Conservation (phyloP, 1,140 invertebrate species). For the Heliconius hewitsoni region DNA sequence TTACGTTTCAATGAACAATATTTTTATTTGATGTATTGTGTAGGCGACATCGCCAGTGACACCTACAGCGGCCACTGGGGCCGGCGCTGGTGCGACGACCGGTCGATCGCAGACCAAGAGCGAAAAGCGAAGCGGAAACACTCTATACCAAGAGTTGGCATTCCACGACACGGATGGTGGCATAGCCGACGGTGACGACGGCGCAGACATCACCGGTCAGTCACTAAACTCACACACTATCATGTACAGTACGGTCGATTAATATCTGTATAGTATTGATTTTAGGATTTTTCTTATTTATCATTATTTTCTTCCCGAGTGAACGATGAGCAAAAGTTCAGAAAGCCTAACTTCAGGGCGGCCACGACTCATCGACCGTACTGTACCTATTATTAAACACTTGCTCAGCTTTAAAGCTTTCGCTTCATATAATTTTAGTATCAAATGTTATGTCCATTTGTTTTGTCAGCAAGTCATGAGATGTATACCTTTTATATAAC, state of each 20-base stretch:
- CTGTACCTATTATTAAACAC: too few species aligned
- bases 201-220: constrained; percentile 92
- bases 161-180: constrained; percentile 91
- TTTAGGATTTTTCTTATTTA: too few species aligned
- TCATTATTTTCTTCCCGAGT: too few species aligned
- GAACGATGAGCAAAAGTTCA: too few species aligned
- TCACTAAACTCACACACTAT: not conserved
- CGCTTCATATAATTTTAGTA: not conserved
- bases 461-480: too few species aligned
- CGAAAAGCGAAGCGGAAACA: constrained; percentile 94
- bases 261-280: too few species aligned
- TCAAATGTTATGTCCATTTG: too few species aligned
- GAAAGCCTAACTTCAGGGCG: too few species aligned
- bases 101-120: constrained; percentile 91
- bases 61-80: constrained; percentile 60
- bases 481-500: too few species aligned
- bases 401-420: not conserved
- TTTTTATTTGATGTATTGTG: not conserved
- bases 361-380: too few species aligned
- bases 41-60: constrained; percentile 82
- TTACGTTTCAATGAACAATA: not conserved
- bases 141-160: constrained; percentile 94
- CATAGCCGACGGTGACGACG: constrained; percentile 91
- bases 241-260: too few species aligned
- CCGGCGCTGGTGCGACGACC: constrained; percentile 53